Base-by-base conservation (phyloP, 2,113 vertebrate species). In the Haemorhous mexicanus region DNA sequence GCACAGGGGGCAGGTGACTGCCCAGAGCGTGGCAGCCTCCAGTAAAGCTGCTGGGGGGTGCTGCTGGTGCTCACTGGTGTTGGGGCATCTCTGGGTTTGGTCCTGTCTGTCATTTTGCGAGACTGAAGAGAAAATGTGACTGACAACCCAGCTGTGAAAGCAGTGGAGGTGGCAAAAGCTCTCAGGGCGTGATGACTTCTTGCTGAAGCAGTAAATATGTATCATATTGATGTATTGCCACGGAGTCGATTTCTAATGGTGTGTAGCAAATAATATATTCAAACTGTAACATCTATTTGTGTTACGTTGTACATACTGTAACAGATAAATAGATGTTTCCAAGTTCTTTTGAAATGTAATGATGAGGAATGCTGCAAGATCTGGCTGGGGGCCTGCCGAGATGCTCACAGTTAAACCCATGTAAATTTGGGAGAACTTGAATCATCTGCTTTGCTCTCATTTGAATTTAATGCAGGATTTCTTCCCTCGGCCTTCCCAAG, bases 181-280 rank as follows among this genome's bases (percentile, higher is more conserved):
- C 89, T 81, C 23, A 1, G 73, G 3, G 2, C 1, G 0, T 18
- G 24, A 75, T 69, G 75, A 46, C 84, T 94, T 64, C 90, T 91
- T 46, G 69, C 76, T 74, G 94, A 81, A 92, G 94, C 90, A 73
- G 74, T 96, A 90, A 95, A 81, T 92, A 76, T 5, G 8, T 84
- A 33, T 81, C 63, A 81, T 74, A 84, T 67, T 89, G 92, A 88
- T 89, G 28, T 30, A 90, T 90, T 22, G 61, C 86, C 10, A 2
- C 27, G 7, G 49, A 82, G 90, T 72, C 4, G 16, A 35, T 93
- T 96, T 78, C 93, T 96, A 94, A 86, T 86, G 79, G 94, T 82
- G 92, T 94, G 95, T 95, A 37, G 83, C 93, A 90, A 93, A 93
- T 93, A 86, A 94, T 90, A 32, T 77, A 90, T 93, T 93, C 91